Conservation (phyloP, 2,113 vertebrate genomes). For the Marcusenius ussheri region DNA sequence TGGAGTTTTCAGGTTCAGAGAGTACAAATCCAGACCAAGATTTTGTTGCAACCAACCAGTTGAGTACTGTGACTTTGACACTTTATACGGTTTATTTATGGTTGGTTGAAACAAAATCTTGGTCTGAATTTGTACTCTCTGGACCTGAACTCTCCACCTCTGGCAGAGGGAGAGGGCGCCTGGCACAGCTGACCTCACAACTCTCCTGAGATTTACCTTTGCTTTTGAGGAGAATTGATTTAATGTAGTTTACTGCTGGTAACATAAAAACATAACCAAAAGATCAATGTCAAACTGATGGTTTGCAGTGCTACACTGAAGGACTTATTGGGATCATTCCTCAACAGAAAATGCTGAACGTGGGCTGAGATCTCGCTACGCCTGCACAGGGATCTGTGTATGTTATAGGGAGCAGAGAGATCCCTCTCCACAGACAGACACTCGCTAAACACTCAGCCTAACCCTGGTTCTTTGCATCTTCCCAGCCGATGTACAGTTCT, state of each 20-base stretch:
- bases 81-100: no score
- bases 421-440: not conserved
- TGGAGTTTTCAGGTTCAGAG: no score
- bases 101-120: no score
- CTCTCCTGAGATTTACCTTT: not conserved
- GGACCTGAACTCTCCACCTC: no score
- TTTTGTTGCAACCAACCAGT: no score
- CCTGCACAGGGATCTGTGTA: no score
- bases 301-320: not conserved
- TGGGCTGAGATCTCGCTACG: not conserved
- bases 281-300: not conserved
- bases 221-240: not conserved
- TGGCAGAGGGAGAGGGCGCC: not conserved
- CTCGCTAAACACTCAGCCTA: not conserved
- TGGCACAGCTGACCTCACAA: not conserved
- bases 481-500: slow-evolving; percentile 4
- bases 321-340: not conserved
- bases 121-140: no score
- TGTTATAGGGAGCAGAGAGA: not conserved
- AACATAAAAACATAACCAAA: slow-evolving; percentile 13
- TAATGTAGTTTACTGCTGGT: not conserved
- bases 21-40: no score
- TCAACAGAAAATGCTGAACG: not conserved
- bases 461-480: not conserved
- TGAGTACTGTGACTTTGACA: no score